Conservation (phyloP, 2,888 invertebrate species). For the Ethmia dodecea region DNA sequence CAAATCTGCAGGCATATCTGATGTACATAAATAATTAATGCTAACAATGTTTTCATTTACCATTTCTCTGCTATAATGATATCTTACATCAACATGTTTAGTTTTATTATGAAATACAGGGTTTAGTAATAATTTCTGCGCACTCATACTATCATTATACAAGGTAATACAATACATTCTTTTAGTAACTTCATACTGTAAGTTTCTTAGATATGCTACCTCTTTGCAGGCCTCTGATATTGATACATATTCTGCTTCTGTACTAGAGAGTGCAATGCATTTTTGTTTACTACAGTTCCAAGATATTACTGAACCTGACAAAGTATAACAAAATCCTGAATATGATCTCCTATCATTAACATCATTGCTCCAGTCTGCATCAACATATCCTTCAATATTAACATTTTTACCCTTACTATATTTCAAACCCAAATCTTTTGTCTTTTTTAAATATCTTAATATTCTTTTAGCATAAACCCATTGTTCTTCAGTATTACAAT, state of each 20-base stretch:
- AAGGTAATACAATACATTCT: too few relatives aligned
- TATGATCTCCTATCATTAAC: slow-evolving; percentile 13
- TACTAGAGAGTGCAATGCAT: too few relatives aligned
- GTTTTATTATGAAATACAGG: slow-evolving; percentile 3
- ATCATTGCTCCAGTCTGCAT: slow-evolving; percentile 13
- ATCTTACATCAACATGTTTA: slow-evolving; percentile 8
- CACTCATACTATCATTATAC: slow-evolving; percentile 3
- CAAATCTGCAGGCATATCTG: slow-evolving; percentile 7
- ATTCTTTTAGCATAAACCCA: slow-evolving; percentile 10
- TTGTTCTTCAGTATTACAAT: slow-evolving; percentile 8
- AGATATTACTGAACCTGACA: slow-evolving; percentile 1
- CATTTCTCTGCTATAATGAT: slow-evolving; percentile 6
- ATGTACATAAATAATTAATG: slow-evolving; percentile 5
- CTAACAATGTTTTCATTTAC: slow-evolving; percentile 6
- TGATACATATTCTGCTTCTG: too few relatives aligned
- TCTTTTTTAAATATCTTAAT: slow-evolving; percentile 9
- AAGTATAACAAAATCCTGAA: slow-evolving; percentile 6
- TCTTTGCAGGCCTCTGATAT: slow-evolving; percentile 11
- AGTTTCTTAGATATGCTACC: too few relatives aligned
- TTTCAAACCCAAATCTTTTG: slow-evolving; percentile 8
- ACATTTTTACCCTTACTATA: slow-evolving; percentile 5
- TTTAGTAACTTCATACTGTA: too few relatives aligned
- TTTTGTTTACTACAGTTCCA: slow-evolving; percentile 12
- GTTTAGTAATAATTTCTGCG: slow-evolving; percentile 1
- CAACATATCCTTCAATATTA: slow-evolving; percentile 8